Evolutionary conservation across 2,113 vertebrate species (phyloP).

Genomic region (Etia nguti): DNA sequence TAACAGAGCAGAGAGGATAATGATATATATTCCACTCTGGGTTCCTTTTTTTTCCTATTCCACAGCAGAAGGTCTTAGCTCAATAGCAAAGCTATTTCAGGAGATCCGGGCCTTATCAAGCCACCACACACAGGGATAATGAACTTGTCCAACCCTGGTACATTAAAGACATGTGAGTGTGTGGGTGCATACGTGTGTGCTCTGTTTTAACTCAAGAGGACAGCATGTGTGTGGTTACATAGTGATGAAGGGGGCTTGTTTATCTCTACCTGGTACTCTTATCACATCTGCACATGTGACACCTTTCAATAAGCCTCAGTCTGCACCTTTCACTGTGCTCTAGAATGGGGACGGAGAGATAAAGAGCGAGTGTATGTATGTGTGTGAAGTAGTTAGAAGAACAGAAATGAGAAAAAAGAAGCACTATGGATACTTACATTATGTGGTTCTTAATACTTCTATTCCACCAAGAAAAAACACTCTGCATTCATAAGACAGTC

Average conservation of each 20-base stretch:
- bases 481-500: neutral
- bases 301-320: conserved; percentile 58
- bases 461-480: neutral
- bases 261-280: conserved; percentile 56
- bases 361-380: neutral
- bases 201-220: conserved; percentile 49
- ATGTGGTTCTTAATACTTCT: neutral
- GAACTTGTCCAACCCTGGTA: conserved; percentile 40
- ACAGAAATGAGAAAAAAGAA: neutral
- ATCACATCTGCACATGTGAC: conserved; percentile 66
- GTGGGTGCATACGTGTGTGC: neutral
- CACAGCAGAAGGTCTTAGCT: conserved; percentile 27
- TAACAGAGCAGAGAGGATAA: conserved; percentile 27
- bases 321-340: conserved; percentile 13
- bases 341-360: conserved; percentile 2
- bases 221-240: conserved; percentile 35
- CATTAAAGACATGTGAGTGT: conserved; percentile 35
- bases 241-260: conserved; percentile 54
- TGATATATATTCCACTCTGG: conserved; percentile 22
- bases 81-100: conserved; percentile 47
- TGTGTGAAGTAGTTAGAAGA: neutral
- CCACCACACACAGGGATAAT: conserved; percentile 54
- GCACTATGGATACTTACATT: neutral
- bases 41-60: neutral
- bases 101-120: conserved; percentile 48